Percentiles rank a stretch among this genome's conserved stretches.
Evolutionary conservation across 2,797 vertebrate genomes (phyloP).

Genomic region (Microchirus variegatus): DNA sequence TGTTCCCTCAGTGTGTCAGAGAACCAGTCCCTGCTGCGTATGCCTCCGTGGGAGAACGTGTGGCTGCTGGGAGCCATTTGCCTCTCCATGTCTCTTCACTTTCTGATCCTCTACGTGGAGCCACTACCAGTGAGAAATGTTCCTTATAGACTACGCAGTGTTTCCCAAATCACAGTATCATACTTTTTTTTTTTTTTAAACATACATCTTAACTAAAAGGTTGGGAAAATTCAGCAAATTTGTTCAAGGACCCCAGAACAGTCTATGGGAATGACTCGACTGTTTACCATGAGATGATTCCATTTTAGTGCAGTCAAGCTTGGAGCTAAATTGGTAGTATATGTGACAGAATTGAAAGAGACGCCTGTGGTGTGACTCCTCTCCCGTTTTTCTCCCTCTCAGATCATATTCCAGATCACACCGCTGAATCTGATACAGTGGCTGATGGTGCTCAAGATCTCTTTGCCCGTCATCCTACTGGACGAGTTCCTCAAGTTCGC

Average conservation of each 20-base stretch:
- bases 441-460: conserved; percentile 98
- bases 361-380: not conserved
- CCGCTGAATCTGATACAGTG: conserved; percentile 95
- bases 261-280: no score
- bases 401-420: conserved; percentile 99
- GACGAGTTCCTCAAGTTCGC: conserved; percentile 96
- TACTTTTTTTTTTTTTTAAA: no score
- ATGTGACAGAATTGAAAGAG: no score
- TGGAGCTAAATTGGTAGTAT: no score
- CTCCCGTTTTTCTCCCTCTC: conserved; percentile 16
- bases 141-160: not conserved
- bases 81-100: conserved; percentile 99
- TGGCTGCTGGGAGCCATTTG: conserved; percentile 99
- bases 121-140: conserved; percentile 89
- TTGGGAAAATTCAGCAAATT: no score
- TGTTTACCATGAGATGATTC: no score
- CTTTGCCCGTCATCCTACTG: conserved; percentile 95
- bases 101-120: conserved; percentile 98
- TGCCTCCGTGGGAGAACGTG: conserved; percentile 99
- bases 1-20: conserved; percentile 87
- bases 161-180: no score
- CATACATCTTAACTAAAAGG: no score
- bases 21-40: conserved; percentile 96
- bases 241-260: no score
- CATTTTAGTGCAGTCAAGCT: no score